Evolutionary conservation across 2,888 invertebrate species (phyloP).

Genomic region (Erebia aethiops): DNA sequence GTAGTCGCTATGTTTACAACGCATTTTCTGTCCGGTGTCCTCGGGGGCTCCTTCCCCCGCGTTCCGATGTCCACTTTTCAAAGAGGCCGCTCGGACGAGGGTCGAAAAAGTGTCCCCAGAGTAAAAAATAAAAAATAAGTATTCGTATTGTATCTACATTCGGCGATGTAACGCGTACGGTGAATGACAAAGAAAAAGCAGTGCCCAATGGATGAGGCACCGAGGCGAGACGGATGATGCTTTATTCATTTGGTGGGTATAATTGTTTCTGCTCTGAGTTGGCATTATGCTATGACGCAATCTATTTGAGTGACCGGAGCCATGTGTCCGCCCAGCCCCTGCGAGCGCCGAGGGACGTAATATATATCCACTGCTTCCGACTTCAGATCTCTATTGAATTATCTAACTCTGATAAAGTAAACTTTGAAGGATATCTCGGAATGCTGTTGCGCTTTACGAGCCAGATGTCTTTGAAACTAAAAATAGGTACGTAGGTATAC

Average conservation of each 20-base stretch:
- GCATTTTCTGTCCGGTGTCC: conserved; percentile 81
- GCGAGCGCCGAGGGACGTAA: conserved; percentile 46
- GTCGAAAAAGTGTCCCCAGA: conserved; percentile 83
- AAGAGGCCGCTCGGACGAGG: conserved; percentile 83
- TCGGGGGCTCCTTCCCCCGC: conserved; percentile 82
- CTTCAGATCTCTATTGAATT: conserved; percentile 57
- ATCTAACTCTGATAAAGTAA: conserved; percentile 56
- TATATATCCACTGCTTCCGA: conserved; percentile 50
- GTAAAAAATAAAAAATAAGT: conserved; percentile 80
- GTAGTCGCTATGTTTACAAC: conserved; percentile 84
- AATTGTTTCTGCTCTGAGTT: conserved; percentile 75
- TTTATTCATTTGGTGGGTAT: conserved; percentile 73
- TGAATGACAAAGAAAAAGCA: conserved; percentile 75
- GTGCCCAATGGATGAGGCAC: conserved; percentile 56
- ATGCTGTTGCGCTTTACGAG: conserved; percentile 24
- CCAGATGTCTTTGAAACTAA: conserved; percentile 17
- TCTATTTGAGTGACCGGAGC: conserved; percentile 75
- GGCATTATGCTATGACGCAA: conserved; percentile 71
- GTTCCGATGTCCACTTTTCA: conserved; percentile 84
- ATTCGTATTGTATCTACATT: conserved; percentile 75
- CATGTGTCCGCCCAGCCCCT: conserved; percentile 56
- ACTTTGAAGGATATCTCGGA: conserved; percentile 44
- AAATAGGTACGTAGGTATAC: not conserved
- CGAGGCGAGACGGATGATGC: conserved; percentile 60
- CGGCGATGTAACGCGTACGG: conserved; percentile 71